Percentiles rank a stretch among this genome's conserved stretches.
These are phyloP conservation scores for Drosophila colorata DNA, from an alignment of 2,888 invertebrate species.

Conservation along the genomic window DNA sequence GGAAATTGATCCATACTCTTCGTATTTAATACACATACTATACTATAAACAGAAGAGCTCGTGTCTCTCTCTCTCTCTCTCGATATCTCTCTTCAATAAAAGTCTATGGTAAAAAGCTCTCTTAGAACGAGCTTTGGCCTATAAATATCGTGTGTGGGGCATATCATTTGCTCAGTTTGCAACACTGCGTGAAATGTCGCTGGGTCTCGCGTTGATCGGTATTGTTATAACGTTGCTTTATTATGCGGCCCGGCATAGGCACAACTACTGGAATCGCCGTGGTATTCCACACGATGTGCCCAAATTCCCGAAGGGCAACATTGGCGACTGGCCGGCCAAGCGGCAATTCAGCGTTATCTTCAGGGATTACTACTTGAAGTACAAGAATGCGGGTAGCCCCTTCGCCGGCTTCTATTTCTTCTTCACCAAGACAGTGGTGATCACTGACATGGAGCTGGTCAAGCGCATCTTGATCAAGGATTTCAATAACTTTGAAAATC, in stretches of 20 bases:
- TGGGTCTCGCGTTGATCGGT: conserved; percentile 51
- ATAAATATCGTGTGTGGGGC: conserved; percentile 25
- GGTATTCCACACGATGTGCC: conserved; percentile 71
- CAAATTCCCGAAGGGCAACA: conserved; percentile 61
- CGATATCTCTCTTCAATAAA: background rate
- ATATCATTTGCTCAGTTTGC: conserved; percentile 32
- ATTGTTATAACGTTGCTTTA: conserved; percentile 41
- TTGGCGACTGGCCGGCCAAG: conserved; percentile 55
- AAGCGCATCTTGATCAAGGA: conserved; percentile 79
- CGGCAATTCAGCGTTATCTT: conserved; percentile 51
- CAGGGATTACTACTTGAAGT: conserved; percentile 57
- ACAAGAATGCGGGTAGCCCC: conserved; percentile 51
- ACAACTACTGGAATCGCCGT: conserved; percentile 70
- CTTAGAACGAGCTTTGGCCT: conserved; percentile 25
- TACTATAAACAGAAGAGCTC: too few species aligned
- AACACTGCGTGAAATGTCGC: conserved; percentile 41
- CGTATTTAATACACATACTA: too few species aligned
- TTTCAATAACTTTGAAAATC: conserved; percentile 78
- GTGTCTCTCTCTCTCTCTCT: background rate
- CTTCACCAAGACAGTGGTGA: conserved; percentile 53
- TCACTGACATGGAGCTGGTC: conserved; percentile 73
- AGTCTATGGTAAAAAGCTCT: conserved; percentile 8
- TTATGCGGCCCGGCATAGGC: conserved; percentile 46
- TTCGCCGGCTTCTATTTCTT: conserved; percentile 76
- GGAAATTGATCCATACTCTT: background rate